Base-by-base conservation (phyloP, 2,113 vertebrate species). In the Gallinago undulata region DNA sequence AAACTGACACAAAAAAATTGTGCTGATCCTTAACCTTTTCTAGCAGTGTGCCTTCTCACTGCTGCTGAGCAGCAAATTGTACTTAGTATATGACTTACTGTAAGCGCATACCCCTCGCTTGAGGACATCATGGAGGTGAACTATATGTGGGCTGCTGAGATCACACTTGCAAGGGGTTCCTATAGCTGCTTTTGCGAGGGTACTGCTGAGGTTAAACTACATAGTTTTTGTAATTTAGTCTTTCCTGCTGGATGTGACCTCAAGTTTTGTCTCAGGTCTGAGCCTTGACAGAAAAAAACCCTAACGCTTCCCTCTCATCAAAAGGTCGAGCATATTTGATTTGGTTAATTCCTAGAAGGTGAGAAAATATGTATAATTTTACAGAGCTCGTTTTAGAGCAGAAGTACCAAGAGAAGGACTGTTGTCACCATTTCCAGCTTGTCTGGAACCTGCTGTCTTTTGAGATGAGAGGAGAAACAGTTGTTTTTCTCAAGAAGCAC, bases 61-160 rank as follows among this genome's bases (percentile, higher is more conserved):
- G 87, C 78, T 92, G 84, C 82, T 35, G 92, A 55, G 75, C 74
- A 89, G 89, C 86, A 97, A 84, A 93, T 76, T 94, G 24, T 93
- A 81, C 77, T 80, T 87, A 87, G 43, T 57, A 53, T 60, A 77
- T 76, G 80, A 82, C 80, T 97, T 93, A 86, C 77, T 98, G 90
- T 92, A 88, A 94, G 94, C 88, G 63, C 81, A 84, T 21, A 45
- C 14, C 53, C 45, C 63, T 93, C 93, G 51, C 75, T 79, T 60
- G 74, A 91, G 62, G 48, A 39, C n/a, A 39, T 60, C 0, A 7
- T 33, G 31, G 66, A 72, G 6, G 27, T 66, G 50, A 96, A 77
- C 69, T 80, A 17, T 57, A 15, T n/a, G 31, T 51, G 57, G 25
- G 59, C 76, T 89, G 13, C 55, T 80, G 55, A 53, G 60, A 73